phyloP scores from a whole-genome alignment of 2,888 invertebrate genomes.

The Cepaea hortensis region DNA sequence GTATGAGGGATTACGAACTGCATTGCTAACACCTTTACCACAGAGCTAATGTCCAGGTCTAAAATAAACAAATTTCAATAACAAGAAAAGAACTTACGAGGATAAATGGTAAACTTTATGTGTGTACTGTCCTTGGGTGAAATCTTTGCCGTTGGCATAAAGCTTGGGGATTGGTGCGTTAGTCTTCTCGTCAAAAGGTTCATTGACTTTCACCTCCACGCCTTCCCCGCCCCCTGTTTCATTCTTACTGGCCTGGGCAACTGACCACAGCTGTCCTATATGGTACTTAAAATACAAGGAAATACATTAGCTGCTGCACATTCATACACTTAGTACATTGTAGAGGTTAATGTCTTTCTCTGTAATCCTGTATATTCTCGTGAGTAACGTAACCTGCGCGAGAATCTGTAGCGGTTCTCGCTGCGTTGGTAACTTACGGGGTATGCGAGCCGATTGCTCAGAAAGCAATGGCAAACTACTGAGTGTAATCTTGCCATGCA shows the following conservation, averaged over 20 bases:
- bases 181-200: constrained; percentile 84
- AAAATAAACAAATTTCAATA: too few relatives aligned
- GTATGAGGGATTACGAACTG: too few relatives aligned
- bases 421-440: too few relatives aligned
- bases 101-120: constrained; percentile 99
- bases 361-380: too few relatives aligned
- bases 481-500: too few relatives aligned
- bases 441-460: too few relatives aligned
- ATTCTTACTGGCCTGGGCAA: constrained; percentile 87
- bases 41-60: neutral
- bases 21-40: too few relatives aligned
- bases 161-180: constrained; percentile 43
- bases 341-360: too few relatives aligned
- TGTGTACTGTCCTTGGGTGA: constrained; percentile 96
- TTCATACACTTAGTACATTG: too few relatives aligned
- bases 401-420: too few relatives aligned
- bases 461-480: too few relatives aligned
- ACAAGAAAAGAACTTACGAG: constrained; percentile 77
- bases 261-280: constrained; percentile 98
- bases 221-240: constrained; percentile 85
- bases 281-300: constrained; percentile 85
- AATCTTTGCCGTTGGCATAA: constrained; percentile 77
- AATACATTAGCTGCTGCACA: neutral
- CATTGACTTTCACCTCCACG: constrained; percentile 93
- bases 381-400: too few relatives aligned